Conservation (phyloP, 1,140 invertebrate genomes). For the Archivesica marissinica region DNA sequence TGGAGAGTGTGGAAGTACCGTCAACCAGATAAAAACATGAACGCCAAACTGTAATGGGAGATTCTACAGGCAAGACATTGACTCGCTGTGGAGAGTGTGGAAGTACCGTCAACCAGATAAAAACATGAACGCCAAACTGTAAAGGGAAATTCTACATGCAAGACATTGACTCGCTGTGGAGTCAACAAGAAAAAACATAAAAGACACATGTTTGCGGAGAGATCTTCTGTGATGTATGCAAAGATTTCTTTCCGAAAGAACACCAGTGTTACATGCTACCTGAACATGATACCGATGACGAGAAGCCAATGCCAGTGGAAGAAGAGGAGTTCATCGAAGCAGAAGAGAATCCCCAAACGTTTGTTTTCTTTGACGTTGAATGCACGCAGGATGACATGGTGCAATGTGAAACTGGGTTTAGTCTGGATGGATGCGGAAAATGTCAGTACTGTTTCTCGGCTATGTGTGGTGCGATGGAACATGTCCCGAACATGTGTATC, state of each 20-base stretch:
- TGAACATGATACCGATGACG: constrained; percentile 18
- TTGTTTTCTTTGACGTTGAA: constrained; percentile 56
- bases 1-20: too few relatives aligned
- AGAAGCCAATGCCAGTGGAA: not conserved
- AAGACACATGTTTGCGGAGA: constrained; percentile 52
- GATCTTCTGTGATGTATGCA: constrained; percentile 56
- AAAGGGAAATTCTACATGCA: constrained; percentile 51
- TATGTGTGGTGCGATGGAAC: constrained; percentile 3
- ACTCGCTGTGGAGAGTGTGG: too few relatives aligned
- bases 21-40: too few relatives aligned
- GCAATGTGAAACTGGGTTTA: constrained; percentile 18
- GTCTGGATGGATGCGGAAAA: not conserved
- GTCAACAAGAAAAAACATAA: constrained; percentile 27
- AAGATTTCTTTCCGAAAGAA: constrained; percentile 44
- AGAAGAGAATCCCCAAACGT: constrained; percentile 2
- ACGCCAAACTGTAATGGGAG: too few relatives aligned
- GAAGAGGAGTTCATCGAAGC: too few relatives aligned
- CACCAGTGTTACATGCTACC: constrained; percentile 65
- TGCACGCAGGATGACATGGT: constrained; percentile 55
- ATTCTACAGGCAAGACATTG: too few relatives aligned
- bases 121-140: too few relatives aligned
- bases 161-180: constrained; percentile 19
- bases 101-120: too few relatives aligned
- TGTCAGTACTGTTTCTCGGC: constrained; percentile 12
- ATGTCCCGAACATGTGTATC: constrained; percentile 21